Percentiles rank a stretch among this genome's conserved stretches.
phyloP scores from a whole-genome alignment of 92 coral and sea anemone species.

The Actinostola sp. region DNA sequence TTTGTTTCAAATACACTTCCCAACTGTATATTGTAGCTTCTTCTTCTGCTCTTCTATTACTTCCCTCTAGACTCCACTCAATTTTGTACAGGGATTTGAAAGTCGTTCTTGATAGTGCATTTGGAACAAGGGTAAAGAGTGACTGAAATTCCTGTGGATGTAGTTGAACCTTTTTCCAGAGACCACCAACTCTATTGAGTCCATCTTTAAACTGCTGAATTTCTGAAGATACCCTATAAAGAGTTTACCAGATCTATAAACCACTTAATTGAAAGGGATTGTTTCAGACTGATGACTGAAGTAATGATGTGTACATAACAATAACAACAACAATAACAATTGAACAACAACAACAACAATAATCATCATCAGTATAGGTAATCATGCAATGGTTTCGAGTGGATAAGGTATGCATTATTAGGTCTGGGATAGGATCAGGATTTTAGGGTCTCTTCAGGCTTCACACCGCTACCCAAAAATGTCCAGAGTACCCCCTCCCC shows the following conservation, averaged over 20 bases:
- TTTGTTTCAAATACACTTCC: slow-evolving; percentile 23
- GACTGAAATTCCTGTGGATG: slow-evolving; percentile 34
- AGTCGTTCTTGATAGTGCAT: slow-evolving; percentile 8
- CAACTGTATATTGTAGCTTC: slow-evolving; percentile 44
- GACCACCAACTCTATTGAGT: slow-evolving; percentile 34
- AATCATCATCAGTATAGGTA: too few species aligned
- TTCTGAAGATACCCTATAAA: slow-evolving; percentile 36
- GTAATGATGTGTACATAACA: too few species aligned
- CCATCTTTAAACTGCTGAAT: slow-evolving; percentile 32
- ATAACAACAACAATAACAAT: too few species aligned
- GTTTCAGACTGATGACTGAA: too few species aligned
- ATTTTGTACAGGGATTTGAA: slow-evolving; percentile 26
- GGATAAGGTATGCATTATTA: too few species aligned
- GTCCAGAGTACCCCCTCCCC: neutral
- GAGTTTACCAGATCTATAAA: too few species aligned
- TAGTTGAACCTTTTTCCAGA: slow-evolving; percentile 26
- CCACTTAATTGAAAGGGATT: too few species aligned
- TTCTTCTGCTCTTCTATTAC: slow-evolving; percentile 26
- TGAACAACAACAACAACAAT: too few species aligned
- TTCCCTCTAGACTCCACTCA: slow-evolving; percentile 42
- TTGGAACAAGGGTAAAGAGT: slow-evolving; percentile 29
- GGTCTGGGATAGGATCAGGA: too few species aligned
- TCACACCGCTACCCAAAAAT: too few species aligned
- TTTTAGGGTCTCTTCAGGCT: too few species aligned
- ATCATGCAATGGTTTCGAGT: too few species aligned